Evolutionary conservation across 2,797 vertebrate genomes (phyloP).

Genomic region (Hyperoplus lanceolatus): DNA sequence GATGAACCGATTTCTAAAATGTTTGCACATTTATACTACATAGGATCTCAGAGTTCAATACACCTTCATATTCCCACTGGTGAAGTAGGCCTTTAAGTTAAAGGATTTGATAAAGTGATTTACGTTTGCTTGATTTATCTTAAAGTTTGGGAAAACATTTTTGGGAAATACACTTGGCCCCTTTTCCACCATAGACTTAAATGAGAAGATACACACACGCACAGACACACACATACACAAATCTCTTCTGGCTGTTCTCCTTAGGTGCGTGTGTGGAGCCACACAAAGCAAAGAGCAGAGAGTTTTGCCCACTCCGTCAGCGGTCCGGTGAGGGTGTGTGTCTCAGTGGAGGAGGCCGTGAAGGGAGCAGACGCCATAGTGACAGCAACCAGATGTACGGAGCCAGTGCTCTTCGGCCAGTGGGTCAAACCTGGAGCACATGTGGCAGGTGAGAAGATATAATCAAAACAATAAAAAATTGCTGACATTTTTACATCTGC

Average conservation of each 20-base stretch:
- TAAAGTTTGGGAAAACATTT: too few species aligned
- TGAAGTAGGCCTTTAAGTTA: neutral
- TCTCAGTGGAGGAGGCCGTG: conserved; percentile 89
- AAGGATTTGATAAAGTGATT: neutral
- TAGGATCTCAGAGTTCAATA: too few species aligned
- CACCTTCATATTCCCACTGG: too few species aligned
- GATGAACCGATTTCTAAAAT: too few species aligned
- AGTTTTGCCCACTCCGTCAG: conserved; percentile 80
- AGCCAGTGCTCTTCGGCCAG: conserved; percentile 90
- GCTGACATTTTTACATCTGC: neutral
- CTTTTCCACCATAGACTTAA: neutral
- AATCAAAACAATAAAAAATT: neutral
- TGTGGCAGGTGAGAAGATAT: conserved; percentile 88
- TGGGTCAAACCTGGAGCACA: conserved; percentile 98
- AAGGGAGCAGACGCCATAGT: conserved; percentile 92
- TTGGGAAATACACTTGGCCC: neutral
- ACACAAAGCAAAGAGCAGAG: conserved; percentile 78
- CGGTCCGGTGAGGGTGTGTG: conserved; percentile 84
- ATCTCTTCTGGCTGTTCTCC: neutral
- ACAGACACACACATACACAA: too few species aligned
- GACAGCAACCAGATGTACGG: conserved; percentile 90
- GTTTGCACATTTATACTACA: too few species aligned
- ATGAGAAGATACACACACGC: neutral
- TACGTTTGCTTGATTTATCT: neutral
- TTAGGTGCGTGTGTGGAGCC: conserved; percentile 94